Base-by-base conservation (phyloP, 2,888 invertebrate genomes). In the Rhagonycha lutea region DNA sequence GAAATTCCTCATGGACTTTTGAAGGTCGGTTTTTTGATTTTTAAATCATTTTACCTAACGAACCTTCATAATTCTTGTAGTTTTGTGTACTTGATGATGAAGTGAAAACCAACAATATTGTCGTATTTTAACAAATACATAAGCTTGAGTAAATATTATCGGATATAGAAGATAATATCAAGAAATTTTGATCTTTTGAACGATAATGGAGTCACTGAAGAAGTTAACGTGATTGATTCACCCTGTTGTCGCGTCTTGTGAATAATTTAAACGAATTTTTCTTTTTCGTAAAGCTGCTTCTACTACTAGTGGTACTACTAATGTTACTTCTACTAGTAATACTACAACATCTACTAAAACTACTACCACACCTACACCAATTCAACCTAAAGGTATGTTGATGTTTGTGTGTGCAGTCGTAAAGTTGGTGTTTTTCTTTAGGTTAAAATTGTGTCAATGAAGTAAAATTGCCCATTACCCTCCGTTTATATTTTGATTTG, bases 331-430 rank as follows among this genome's bases (percentile, higher is more conserved):
- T 78, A 75, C 83, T 82, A 86, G 83, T 82, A 18, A 18, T 18
- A 82, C 86, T 83, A 83, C 86, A 73, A 61, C 84, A 77, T 82
- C 84, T 82, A 84, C 84, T 84, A 82, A 86, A 79, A 85, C 85
- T 82, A 47, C 47, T 47, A 83, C 85, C 81, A 85, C 83, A 82
- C 86, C 84, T 83, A 82, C 87, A 83, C 84, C 87, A 79, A 87
- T 88, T 81, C 88, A 88, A 84, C 87, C 88, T 47, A 88, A 88
- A 88, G 88, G 88, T 88, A 87, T 81, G 86, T 81, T 60, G 68
- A 76, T 68, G 14, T 68, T 68, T 29, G 28, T 68, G 68, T 68
- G 28, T 24, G 28, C 68, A 11, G 71, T 72, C 32, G 71, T 63
- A 29, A 29, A 61, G 61, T 70, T 14, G 61, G 29, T 24, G 47